These are phyloP conservation scores for Blera fallax DNA, from an alignment of 2,888 invertebrate genomes.

Conservation along the genomic window DNA sequence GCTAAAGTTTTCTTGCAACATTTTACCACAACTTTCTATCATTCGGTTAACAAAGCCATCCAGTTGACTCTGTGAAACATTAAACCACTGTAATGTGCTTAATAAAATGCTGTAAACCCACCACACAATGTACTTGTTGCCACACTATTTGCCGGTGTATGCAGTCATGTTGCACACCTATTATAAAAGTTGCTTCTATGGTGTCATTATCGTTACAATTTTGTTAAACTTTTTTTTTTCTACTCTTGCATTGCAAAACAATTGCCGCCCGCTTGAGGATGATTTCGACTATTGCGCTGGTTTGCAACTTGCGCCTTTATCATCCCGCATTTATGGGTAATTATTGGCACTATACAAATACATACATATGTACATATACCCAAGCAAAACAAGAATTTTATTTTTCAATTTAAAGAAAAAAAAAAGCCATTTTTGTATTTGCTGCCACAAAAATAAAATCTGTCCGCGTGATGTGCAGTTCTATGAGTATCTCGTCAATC, in stretches of 20 bases:
- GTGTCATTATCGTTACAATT: slow-evolving; percentile 52
- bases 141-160: slow-evolving; percentile 39
- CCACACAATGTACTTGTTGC: slow-evolving; percentile 69
- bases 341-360: slow-evolving; percentile 53
- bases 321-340: slow-evolving; percentile 64
- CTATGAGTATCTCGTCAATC: slow-evolving; percentile 43
- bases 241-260: slow-evolving; percentile 1
- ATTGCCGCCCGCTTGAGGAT: slow-evolving; percentile 21
- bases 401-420: slow-evolving; percentile 16
- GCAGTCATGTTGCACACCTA: slow-evolving; percentile 53
- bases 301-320: slow-evolving; percentile 9
- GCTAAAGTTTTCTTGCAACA: background rate
- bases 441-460: slow-evolving; percentile 4
- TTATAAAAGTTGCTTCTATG: slow-evolving; percentile 29
- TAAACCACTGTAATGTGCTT: slow-evolving; percentile 23
- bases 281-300: slow-evolving; percentile 12
- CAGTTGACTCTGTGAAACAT: background rate
- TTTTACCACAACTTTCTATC: background rate
- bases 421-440: slow-evolving; percentile 16
- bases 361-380: background rate
- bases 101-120: slow-evolving; percentile 33
- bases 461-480: slow-evolving; percentile 11
- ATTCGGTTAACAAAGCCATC: background rate
- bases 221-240: slow-evolving; percentile 9
- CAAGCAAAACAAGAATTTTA: slow-evolving; percentile 7